These are phyloP conservation scores for Marronus borbonicus DNA, from an alignment of 2,888 invertebrate genomes.

Conservation along the genomic window DNA sequence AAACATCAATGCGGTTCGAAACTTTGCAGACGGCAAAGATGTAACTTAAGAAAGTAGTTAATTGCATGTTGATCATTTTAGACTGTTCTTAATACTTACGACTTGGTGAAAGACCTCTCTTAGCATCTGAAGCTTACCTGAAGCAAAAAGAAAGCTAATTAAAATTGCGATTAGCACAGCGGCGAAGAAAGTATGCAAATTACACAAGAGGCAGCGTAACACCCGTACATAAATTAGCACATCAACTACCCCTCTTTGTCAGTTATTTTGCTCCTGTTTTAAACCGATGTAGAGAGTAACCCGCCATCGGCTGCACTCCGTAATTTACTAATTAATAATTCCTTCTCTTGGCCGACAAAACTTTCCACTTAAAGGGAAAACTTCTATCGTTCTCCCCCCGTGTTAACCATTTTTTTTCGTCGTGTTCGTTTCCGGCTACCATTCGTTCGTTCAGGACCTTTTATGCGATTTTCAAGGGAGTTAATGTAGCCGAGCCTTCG, in stretches of 20 bases:
- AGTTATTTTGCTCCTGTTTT: slow-evolving; percentile 1
- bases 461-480: slow-evolving; percentile 43
- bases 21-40: too few species aligned
- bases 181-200: slow-evolving; percentile 21
- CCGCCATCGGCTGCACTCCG: slow-evolving; percentile 20
- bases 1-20: too few species aligned
- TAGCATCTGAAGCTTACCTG: slow-evolving; percentile 24
- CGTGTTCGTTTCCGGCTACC: slow-evolving; percentile 40
- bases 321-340: slow-evolving; percentile 47
- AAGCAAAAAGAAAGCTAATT: slow-evolving; percentile 25
- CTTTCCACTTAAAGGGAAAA: slow-evolving; percentile 23
- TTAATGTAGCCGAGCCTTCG: slow-evolving; percentile 46
- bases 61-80: too few species aligned
- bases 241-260: slow-evolving; percentile 31
- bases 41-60: too few species aligned
- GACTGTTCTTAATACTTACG: slow-evolving; percentile 10
- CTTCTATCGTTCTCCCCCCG: slow-evolving; percentile 5
- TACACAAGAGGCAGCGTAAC: neutral
- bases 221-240: slow-evolving; percentile 26
- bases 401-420: slow-evolving; percentile 36
- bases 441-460: slow-evolving; percentile 27
- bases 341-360: slow-evolving; percentile 23
- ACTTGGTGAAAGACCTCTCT: neutral
- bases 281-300: slow-evolving; percentile 19
- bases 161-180: neutral